These are phyloP conservation scores for Acronicta leporina DNA, from an alignment of 2,888 invertebrate species.

Conservation along the genomic window DNA sequence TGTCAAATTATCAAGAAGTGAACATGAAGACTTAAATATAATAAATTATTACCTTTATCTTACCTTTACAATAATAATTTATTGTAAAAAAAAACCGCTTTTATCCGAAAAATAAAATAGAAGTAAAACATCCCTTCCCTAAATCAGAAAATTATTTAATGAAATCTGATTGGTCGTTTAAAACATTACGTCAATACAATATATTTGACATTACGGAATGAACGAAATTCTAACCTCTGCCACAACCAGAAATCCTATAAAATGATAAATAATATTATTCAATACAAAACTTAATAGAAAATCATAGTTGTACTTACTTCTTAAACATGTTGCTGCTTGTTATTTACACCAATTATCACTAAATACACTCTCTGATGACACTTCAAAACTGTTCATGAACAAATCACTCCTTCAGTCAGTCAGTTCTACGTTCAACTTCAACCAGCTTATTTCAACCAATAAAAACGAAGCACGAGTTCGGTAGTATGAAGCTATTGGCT, in stretches of 20 bases:
- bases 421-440: too few relatives aligned
- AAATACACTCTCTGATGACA: constrained; percentile 30
- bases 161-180: constrained; percentile 38
- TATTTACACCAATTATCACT: constrained; percentile 25
- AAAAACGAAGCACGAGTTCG: constrained; percentile 13
- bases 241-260: constrained; percentile 1
- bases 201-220: constrained; percentile 50
- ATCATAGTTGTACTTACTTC: constrained; percentile 76
- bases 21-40: too few relatives aligned
- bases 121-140: constrained; percentile 37
- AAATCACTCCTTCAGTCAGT: constrained; percentile 29
- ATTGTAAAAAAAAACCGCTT: constrained; percentile 11
- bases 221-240: constrained; percentile 65
- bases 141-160: not conserved
- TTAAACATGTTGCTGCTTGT: constrained; percentile 78
- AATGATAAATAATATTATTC: not conserved
- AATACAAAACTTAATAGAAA: not conserved
- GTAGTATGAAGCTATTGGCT: constrained; percentile 32
- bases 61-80: too few relatives aligned
- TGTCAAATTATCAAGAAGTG: too few relatives aligned
- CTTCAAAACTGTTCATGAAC: constrained; percentile 31
- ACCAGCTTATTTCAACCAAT: constrained; percentile 27
- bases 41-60: too few relatives aligned
- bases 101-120: not conserved
- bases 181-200: constrained; percentile 60